Evolutionary conservation across 2,797 vertebrate species (phyloP), one percentile per base, ranked within the genome.

Genomic region (Peromyscus attwateri): DNA sequence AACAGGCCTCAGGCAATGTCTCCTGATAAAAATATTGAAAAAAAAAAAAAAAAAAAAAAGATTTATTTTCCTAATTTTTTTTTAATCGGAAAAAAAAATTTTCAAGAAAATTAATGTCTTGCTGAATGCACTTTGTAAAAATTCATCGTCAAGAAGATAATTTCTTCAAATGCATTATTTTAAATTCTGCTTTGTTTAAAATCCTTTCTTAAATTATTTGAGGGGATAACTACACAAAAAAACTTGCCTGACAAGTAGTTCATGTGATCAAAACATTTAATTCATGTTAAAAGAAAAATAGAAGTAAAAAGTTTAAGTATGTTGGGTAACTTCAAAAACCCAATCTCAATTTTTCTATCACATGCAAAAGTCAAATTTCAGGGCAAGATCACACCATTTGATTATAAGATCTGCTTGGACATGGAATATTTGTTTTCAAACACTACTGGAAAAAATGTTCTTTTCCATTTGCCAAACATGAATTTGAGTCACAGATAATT

Each of bases 401-500:
- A 97, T 97, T 96, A 95, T 17, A 97, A 96, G 91, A 62, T 97
- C 96, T 98, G 96, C 97, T 84, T 75, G 43, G 96, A 97, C 97
- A 31, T 98, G 97, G 85, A 96, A 88, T 98, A 55, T 98, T 98
- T 94, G 96, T 93, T 97, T 98, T 98, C 55, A 98, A 98, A 98
- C 92, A 70, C 95, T 98, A 97, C 93, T 94, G 95, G 87, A 57
- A 98, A 98, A 76, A 85, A 57, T 12, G 11, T 60, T 77, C 14
- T 84, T 84, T 70, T 96, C 89, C 97, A 97, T 97, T 77, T 89
- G 96, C 94, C 97, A 98, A 98, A 96, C 83, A 87, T 98, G 97
- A 93, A 98, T 95, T 98, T 98, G 98, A 98, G 91, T 97, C 98
- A 97, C 95, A 98, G 97, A 98, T 98, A 98, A 95, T 17, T 95